Base-by-base conservation (phyloP, 2,888 invertebrate genomes). In the Pterobdella sp. region DNA sequence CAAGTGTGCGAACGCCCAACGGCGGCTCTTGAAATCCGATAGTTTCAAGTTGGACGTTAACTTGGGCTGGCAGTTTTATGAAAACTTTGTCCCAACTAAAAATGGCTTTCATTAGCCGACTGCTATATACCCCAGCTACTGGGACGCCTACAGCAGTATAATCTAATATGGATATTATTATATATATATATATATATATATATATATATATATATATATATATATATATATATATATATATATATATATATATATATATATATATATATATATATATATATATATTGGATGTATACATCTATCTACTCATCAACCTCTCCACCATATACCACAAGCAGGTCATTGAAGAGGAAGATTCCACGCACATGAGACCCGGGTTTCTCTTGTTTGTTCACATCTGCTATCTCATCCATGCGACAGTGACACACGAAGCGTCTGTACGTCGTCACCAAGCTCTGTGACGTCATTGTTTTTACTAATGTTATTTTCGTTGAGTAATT, bases 341-440 rank as follows among this genome's bases (percentile, higher is more conserved):
- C 78, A 60, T 78, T 78, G 75, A 78, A 78, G 64, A 78, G 77
- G 74, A 78, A 78, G 37, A 78, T 75, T 70, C 78, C 78, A 32
- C 78, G 63, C 72, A 77, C 76, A 72, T 78, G 78, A 10, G 76
- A 76, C 3, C 78, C 77, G 3, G 75, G 73, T 65, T 76, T 76
- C 60, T 78, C 78, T 31, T 71, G 56, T 86, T 95, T 96, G 83
- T 92, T 90, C 77, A 94, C 90, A 84, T 98, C 97, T 0, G 92
- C 91, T 78, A 98, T 94, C 86, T 98, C 97, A 84, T 97, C 96
- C 2, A 98, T 88, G 1, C 97, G 90, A 82, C 98, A 98, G 86
- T 97, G 98, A 86, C 98, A 98, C 31, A 98, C 97, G 67, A 98
- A 88, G 73, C 98, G 88, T 4, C 98, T 89, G 83, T 97, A 96